Evolutionary conservation across 2,113 vertebrate genomes (phyloP).

Genomic region (Serinus canaria): DNA sequence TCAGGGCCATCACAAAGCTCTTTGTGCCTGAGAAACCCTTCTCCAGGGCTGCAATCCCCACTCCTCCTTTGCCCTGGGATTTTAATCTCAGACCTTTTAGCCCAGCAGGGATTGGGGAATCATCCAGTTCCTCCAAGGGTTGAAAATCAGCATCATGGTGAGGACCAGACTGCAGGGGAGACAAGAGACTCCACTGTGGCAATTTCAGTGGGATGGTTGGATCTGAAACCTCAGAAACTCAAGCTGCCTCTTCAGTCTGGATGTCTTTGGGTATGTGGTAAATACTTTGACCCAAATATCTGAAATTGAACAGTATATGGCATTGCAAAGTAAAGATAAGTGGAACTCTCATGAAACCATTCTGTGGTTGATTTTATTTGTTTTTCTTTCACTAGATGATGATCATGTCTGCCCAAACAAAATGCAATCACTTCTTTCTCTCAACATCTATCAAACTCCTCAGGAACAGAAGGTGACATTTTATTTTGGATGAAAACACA

Average conservation of each 20-base stretch:
- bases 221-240: neutral
- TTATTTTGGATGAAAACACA: neutral
- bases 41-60: neutral
- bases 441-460: neutral
- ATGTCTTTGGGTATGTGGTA: neutral
- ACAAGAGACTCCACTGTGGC: neutral
- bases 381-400: neutral
- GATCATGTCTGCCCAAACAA: neutral
- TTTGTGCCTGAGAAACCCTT: neutral
- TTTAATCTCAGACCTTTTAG: neutral
- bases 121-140: fast-evolving
- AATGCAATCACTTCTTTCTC: neutral
- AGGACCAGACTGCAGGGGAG: neutral
- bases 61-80: too few species aligned
- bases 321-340: neutral
- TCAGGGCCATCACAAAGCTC: neutral
- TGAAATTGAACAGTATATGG: neutral
- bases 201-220: neutral
- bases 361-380: neutral
- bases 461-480: neutral
- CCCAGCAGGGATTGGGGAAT: neutral
- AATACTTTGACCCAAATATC: neutral
- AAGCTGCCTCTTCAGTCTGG: neutral
- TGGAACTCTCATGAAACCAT: neutral
- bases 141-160: fast-evolving